Evolutionary conservation across 2,113 vertebrate species (phyloP).

Genomic region (Theristicus caerulescens): DNA sequence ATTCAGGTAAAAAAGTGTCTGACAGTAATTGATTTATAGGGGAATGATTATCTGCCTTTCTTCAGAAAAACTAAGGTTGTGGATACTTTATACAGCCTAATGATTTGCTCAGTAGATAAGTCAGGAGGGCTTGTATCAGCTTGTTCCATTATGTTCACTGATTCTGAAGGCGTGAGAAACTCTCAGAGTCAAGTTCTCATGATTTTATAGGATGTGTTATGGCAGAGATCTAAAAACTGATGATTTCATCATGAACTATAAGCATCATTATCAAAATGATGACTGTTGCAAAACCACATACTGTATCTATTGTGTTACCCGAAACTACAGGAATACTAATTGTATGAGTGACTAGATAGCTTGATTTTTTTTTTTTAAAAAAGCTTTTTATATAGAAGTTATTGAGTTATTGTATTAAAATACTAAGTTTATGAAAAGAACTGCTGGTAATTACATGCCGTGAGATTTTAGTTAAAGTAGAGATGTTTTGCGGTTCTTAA

Average conservation of each 20-base stretch:
- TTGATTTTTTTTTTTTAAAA: neutral
- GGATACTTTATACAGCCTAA: constrained; percentile 61
- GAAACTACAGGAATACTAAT: constrained; percentile 56
- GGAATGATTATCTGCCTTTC: constrained; percentile 38
- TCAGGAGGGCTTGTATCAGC: constrained; percentile 84
- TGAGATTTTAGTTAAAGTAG: neutral
- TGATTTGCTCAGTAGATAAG: constrained; percentile 70
- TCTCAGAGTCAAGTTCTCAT: constrained; percentile 90
- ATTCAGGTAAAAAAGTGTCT: neutral
- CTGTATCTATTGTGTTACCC: constrained; percentile 69
- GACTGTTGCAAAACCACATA: constrained; percentile 78
- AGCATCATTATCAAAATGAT: constrained; percentile 77
- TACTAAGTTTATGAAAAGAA: neutral
- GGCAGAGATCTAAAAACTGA: constrained; percentile 78
- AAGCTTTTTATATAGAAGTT: neutral
- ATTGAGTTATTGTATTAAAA: constrained; percentile 15
- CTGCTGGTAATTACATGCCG: neutral
- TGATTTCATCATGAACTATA: constrained; percentile 82
- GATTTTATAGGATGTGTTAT: constrained; percentile 84
- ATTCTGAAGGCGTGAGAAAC: constrained; percentile 93
- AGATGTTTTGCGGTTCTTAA: constrained; percentile 21
- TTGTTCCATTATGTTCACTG: constrained; percentile 78
- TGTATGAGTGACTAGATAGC: constrained; percentile 18
- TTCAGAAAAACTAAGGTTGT: constrained; percentile 50
- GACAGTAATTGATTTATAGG: constrained; percentile 23